Percentiles rank a stretch among this genome's conserved stretches.
Evolutionary conservation across 2,888 invertebrate species (phyloP).

Genomic region (Acleris cristana): DNA sequence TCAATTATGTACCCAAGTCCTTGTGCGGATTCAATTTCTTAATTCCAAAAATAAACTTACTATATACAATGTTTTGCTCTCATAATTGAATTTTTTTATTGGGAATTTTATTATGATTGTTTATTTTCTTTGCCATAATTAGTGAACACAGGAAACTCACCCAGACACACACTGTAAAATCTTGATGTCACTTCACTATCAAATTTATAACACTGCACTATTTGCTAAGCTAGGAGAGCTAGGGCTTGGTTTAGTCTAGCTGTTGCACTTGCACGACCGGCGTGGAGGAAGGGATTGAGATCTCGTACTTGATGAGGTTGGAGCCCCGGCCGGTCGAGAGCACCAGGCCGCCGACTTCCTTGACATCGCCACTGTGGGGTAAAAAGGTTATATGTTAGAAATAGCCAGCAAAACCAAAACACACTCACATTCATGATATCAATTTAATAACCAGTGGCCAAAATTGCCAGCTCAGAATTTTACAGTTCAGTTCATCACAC

Average conservation of each 20-base stretch:
- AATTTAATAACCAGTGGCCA: no score
- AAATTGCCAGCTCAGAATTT: no score
- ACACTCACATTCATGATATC: no score
- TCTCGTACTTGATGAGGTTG: constrained; percentile 85
- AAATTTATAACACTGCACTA: constrained; percentile 39
- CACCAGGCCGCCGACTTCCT: constrained; percentile 72
- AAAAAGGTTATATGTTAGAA: constrained; percentile 1
- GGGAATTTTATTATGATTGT: no score
- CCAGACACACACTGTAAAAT: neutral
- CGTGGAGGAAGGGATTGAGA: constrained; percentile 78
- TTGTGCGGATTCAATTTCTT: no score
- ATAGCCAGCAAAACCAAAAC: neutral
- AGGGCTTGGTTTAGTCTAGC: constrained; percentile 68
- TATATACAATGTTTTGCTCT: no score
- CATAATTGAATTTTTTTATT: no score
- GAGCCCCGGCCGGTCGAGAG: constrained; percentile 72
- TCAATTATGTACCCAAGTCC: no score
- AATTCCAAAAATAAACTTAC: no score
- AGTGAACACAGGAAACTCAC: neutral
- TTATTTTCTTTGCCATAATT: neutral
- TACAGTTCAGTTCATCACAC: no score
- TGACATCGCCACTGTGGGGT: constrained; percentile 66
- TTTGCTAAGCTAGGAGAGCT: constrained; percentile 45
- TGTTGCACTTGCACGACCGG: constrained; percentile 79
- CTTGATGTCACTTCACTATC: constrained; percentile 22